Evolutionary conservation across 2,888 invertebrate genomes (phyloP), one percentile per base, ranked within the genome.

Genomic region (Tetheella fluctuosa): DNA sequence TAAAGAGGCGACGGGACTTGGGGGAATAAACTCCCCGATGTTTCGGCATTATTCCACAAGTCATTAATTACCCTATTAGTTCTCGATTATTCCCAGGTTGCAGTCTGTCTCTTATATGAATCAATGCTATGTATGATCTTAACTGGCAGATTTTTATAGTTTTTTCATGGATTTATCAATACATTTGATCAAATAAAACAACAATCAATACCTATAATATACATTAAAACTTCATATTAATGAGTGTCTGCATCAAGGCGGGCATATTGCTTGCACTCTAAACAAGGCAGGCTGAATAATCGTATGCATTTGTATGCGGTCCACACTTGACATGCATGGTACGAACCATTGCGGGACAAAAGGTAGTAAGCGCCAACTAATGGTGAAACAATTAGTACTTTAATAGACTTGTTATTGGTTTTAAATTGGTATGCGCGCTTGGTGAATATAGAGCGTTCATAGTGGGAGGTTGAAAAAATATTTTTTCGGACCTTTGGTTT

Each of bases 291-390:
- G 54, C 54, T 53, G 68, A 59, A 69, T 77, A 74, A 72, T 71
- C 67, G 28, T 30, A 28, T 59, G 64, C 59, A 73, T 81, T 81
- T 71, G 77, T 82, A 82, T 83, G 74, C 81, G 61, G 53, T 63
- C 59, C 76, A 70, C 78, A 68, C 59, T 59, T 48, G 52, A 58
- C 62, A 61, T 64, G 61, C 59, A 65, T 60, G 59, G 52, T 42
- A 53, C 53, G 37, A 58, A 57, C 58, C 57, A 56, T 57, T 65
- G 59, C 59, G 20, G 64, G 57, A 61, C 59, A 52, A 71, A 70
- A 72, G 62, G 68, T 58, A 64, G 58, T 71, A 73, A 73, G 71
- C 64, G 64, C 74, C 68, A 73, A 73, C 71, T 78, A 72, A 71
- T 68, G 67, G 64, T 62, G 64, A 60, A 61, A 68, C 73, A 73